Conservation (phyloP, 1,140 invertebrate species). For the Zophobas morio region DNA sequence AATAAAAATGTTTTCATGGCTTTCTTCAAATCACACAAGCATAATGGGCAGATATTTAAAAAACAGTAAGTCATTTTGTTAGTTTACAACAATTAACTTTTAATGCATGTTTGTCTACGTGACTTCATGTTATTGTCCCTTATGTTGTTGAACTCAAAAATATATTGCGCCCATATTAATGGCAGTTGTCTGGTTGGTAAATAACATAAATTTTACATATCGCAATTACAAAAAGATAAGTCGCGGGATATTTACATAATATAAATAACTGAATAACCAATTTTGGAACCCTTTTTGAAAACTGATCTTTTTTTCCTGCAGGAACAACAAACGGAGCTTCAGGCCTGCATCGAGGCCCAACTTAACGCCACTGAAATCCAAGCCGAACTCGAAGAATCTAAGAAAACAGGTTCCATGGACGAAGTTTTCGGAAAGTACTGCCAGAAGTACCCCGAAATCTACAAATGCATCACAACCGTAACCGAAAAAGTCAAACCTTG, state of each 20-base stretch:
- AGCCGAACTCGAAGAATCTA: conserved; percentile 74
- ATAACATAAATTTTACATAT: too few species aligned
- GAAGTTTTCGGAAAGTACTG: conserved; percentile 81
- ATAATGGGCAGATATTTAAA: background rate
- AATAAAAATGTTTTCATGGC: too few species aligned
- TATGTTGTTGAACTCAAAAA: background rate
- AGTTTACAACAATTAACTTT: conserved; percentile 31
- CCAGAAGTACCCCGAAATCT: conserved; percentile 72
- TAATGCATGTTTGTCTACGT: too few species aligned
- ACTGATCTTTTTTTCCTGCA: conserved; percentile 43
- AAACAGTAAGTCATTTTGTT: conserved; percentile 3
- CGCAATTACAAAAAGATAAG: background rate
- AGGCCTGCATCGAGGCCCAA: conserved; percentile 54
- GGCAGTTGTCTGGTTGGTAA: background rate
- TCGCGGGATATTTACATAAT: background rate
- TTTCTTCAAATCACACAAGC: too few species aligned
- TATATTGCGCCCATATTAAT: background rate
- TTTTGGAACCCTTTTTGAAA: background rate
- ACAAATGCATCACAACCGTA: conserved; percentile 75
- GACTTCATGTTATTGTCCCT: too few species aligned
- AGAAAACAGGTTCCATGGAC: conserved; percentile 71
- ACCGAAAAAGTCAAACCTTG: conserved; percentile 75
- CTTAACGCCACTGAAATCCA: conserved; percentile 62
- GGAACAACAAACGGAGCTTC: conserved; percentile 60
- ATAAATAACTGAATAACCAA: too few species aligned